Base-by-base conservation (phyloP, 2,113 vertebrate genomes). In the Typhlomys cinereus region DNA sequence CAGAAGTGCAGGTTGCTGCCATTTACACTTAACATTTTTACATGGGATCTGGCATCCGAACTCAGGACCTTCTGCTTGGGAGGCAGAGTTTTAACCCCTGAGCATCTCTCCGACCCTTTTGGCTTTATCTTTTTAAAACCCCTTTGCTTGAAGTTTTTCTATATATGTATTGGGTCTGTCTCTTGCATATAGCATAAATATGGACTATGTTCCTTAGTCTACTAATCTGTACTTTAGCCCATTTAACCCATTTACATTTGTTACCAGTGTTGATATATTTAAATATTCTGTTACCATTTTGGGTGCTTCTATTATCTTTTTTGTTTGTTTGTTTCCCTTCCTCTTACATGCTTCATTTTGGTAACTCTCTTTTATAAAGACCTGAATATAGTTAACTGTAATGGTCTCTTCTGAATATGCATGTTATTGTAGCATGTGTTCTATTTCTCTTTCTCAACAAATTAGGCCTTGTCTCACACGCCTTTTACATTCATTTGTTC, bases 241-340 rank as follows among this genome's bases (percentile, higher is more conserved):
- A 29, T 90, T 90, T 93, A 76, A 82, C 52, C 69, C 15, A 25
- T 78, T 86, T 90, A 29, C 15, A 73, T 78, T 71, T 71, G 46
- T 83, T 94, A 79, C 74, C 66, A 39, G 64, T 92, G 29, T 48
- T 78, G 88, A 59, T 61, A 70, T 39, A 79, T 54, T 88, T 88
- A 50, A 75, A 59, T 90, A 90, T 88, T 57, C 83, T 90, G 69
- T n/a, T 93, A 41, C 10, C 7, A 79, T 73, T 78, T 73, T 73
- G 15, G 76, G 20, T 61, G 34, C 34, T 80, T 88, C 66, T 76
- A 48, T 94, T 39, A 6, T 15, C 54, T 84, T 93, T 41, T 50
- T 6, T 89, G 59, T 81, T 84, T 93, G n/a, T 50, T 6, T 89
- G 59, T 81, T 36, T 85, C 75, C 82, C 70, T 61, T 17, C 7